Evolutionary conservation across 23 tunicate genomes (phyloP).

Genomic region (Styela clava): DNA sequence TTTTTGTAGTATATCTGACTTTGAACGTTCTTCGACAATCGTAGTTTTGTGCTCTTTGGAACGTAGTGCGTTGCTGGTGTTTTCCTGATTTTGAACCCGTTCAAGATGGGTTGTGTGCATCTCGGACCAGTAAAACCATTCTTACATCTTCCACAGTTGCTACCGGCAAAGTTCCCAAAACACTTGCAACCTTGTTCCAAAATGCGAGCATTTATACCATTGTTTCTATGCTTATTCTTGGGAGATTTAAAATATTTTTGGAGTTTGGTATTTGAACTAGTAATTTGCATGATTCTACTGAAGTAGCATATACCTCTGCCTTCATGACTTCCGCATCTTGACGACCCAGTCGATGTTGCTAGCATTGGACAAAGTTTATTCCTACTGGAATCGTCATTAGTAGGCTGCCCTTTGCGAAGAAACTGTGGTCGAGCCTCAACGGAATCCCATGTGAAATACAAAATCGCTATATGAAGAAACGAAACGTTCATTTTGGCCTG

Average conservation of each 20-base stretch:
- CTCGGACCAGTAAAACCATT: background rate
- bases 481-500: too few relatives aligned
- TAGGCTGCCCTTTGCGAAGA: too few relatives aligned
- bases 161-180: background rate
- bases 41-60: background rate
- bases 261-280: background rate
- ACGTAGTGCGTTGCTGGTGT: background rate
- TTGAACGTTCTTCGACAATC: too few relatives aligned
- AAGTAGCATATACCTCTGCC: background rate
- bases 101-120: background rate
- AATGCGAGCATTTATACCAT: background rate
- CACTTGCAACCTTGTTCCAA: background rate
- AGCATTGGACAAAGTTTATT: background rate
- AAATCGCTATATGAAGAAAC: too few relatives aligned
- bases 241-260: too few relatives aligned
- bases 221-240: background rate
- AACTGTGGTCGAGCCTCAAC: too few relatives aligned
- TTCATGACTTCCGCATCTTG: background rate
- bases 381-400: too few relatives aligned
- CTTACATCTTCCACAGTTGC: background rate
- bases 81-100: background rate
- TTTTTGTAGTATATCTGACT: background rate
- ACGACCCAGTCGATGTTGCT: background rate
- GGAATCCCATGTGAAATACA: too few relatives aligned
- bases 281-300: background rate